Conservation (phyloP, 1,140 invertebrate genomes). For the Fopius arisanus region DNA sequence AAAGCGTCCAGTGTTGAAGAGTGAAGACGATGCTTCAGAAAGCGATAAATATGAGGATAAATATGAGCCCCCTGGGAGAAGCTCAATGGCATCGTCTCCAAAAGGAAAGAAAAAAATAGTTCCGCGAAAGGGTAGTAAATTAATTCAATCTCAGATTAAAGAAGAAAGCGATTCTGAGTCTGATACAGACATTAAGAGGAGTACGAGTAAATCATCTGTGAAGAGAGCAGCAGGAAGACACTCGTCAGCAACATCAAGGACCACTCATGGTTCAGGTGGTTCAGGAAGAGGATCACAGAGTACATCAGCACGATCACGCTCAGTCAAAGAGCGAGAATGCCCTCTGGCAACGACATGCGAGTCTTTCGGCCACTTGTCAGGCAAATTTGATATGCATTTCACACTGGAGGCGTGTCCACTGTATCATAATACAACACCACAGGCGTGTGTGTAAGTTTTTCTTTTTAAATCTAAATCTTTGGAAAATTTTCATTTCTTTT, state of each 20-base stretch:
- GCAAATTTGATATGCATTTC: slow-evolving; percentile 83
- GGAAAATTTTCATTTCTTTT: background rate
- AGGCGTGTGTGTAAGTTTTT: slow-evolving; percentile 79
- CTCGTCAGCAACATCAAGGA: slow-evolving; percentile 41
- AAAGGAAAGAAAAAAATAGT: slow-evolving; percentile 63
- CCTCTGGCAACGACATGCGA: slow-evolving; percentile 85
- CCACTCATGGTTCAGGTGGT: slow-evolving; percentile 45
- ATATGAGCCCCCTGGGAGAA: slow-evolving; percentile 31
- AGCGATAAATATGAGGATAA: slow-evolving; percentile 57
- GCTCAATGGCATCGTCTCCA: slow-evolving; percentile 41
- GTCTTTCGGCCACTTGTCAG: slow-evolving; percentile 89
- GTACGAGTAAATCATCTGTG: slow-evolving; percentile 69
- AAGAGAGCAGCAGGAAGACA: slow-evolving; percentile 66
- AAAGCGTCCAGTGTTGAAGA: slow-evolving; percentile 56
- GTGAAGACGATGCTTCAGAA: slow-evolving; percentile 56
- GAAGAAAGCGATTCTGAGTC: slow-evolving; percentile 64
- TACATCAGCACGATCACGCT: slow-evolving; percentile 52
- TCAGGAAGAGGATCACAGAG: slow-evolving; percentile 47
- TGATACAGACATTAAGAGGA: slow-evolving; percentile 65
- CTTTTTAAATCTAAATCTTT: slow-evolving; percentile 35
- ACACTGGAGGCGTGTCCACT: slow-evolving; percentile 87
- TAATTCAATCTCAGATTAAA: slow-evolving; percentile 56
- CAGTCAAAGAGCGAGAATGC: slow-evolving; percentile 77
- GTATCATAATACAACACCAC: slow-evolving; percentile 87
- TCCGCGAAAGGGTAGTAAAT: slow-evolving; percentile 61